Conservation (phyloP, 2,888 invertebrate species). For the Lobophora halterata region DNA sequence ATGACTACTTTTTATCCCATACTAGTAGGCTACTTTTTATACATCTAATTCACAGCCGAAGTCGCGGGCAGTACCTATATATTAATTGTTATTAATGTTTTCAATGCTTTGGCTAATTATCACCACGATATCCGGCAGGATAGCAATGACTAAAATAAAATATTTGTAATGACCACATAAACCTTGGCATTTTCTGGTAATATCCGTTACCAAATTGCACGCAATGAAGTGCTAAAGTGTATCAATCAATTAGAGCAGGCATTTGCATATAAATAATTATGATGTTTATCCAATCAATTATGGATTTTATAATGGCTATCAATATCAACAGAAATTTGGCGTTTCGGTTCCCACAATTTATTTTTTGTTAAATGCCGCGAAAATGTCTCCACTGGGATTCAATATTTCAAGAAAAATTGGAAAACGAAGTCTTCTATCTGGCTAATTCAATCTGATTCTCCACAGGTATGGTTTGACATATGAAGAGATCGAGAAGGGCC, state of each 20-base stretch:
- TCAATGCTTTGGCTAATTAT: conserved; percentile 9
- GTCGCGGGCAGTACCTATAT: no score
- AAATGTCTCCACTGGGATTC: no score
- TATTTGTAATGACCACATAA: conserved; percentile 39
- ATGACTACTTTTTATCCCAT: no score
- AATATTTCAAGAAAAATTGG: no score
- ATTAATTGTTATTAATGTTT: conserved; percentile 9
- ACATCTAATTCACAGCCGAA: no score
- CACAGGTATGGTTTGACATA: conserved; percentile 90
- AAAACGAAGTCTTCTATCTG: no score
- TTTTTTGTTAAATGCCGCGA: no score
- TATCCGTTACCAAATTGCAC: conserved; percentile 48
- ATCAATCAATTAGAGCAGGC: conserved; percentile 42
- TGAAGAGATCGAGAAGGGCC: conserved; percentile 92
- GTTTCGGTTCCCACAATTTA: no score
- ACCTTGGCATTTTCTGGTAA: conserved; percentile 61
- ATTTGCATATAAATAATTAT: conserved; percentile 6
- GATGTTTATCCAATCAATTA: conserved; percentile 14
- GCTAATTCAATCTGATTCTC: conserved; percentile 9
- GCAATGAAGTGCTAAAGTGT: conserved; percentile 44
- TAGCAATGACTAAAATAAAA: conserved; percentile 24
- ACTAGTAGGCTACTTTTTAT: no score
- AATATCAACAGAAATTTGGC: background rate
- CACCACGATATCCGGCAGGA: conserved; percentile 4
- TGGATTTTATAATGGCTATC: conserved; percentile 3